Percentiles rank a stretch among this genome's conserved stretches.
Evolutionary conservation across 2,888 invertebrate species (phyloP).

Genomic region (Strigamia maritima): DNA sequence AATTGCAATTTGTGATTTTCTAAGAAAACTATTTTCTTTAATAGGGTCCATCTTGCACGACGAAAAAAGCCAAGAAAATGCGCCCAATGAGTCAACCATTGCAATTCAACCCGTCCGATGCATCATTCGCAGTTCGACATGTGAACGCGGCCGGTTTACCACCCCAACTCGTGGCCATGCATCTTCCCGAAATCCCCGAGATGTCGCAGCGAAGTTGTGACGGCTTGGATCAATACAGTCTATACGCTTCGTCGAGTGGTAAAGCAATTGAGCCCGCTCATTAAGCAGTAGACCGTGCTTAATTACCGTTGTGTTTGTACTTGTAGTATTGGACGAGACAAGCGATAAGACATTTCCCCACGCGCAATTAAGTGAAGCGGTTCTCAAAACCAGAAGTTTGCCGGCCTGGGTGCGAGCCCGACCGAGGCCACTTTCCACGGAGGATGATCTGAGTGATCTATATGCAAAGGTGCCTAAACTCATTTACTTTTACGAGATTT

Average conservation of each 20-base stretch:
- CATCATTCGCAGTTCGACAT: constrained; percentile 11
- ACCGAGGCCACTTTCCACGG: constrained; percentile 51
- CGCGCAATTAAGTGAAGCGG: constrained; percentile 45
- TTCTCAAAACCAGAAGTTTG: constrained; percentile 64
- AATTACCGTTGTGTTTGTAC: constrained; percentile 2
- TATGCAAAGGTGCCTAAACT: constrained; percentile 45
- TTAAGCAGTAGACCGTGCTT: neutral
- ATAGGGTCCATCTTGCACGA: neutral
- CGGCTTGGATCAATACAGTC: constrained; percentile 39
- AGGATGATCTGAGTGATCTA: constrained; percentile 46
- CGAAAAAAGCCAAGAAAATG: neutral
- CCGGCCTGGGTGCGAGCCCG: constrained; percentile 71
- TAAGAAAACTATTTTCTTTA: neutral
- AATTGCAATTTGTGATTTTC: too few species aligned
- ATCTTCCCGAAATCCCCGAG: constrained; percentile 42
- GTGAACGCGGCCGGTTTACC: constrained; percentile 19
- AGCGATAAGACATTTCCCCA: constrained; percentile 15
- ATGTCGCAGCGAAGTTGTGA: constrained; percentile 41
- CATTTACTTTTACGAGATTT: neutral
- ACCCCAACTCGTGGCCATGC: constrained; percentile 1
- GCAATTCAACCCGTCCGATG: constrained; percentile 37
- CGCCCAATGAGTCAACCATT: constrained; percentile 37
- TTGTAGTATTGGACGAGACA: constrained; percentile 34
- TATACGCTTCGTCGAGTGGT: constrained; percentile 38
- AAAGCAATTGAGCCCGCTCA: constrained; percentile 9